Percentiles rank a stretch among this genome's conserved stretches.
Conservation (phyloP, 2,888 invertebrate species). For the Hipparchia semele region DNA sequence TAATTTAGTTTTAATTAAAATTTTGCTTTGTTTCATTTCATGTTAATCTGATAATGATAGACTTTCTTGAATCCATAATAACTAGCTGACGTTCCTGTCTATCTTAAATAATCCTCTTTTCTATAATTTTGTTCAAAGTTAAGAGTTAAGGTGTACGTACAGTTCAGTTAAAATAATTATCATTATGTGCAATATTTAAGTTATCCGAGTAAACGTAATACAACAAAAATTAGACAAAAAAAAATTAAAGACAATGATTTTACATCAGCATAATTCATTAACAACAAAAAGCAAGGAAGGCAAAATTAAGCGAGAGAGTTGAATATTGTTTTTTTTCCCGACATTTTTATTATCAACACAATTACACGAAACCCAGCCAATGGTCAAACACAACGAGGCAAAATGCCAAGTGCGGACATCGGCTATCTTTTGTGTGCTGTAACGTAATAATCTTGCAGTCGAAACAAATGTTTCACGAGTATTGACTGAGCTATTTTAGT, state of each 20-base stretch:
- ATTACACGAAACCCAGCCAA: conserved; percentile 55
- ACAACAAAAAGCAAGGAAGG: conserved; percentile 5
- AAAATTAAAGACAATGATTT: background rate
- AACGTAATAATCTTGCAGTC: conserved; percentile 48
- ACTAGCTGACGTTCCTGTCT: background rate
- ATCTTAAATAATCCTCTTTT: too few relatives aligned
- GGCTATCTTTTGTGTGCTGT: conserved; percentile 60
- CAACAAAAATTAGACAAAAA: background rate
- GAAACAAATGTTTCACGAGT: conserved; percentile 36
- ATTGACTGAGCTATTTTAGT: conserved; percentile 44
- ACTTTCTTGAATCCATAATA: too few relatives aligned
- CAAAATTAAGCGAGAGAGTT: background rate
- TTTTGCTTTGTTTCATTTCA: too few relatives aligned
- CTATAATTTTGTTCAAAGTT: too few relatives aligned
- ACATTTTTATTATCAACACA: conserved; percentile 49
- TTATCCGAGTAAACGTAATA: too few relatives aligned
- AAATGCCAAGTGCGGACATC: conserved; percentile 55
- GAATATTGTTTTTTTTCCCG: conserved; percentile 13
- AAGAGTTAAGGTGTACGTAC: too few relatives aligned
- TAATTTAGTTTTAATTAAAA: too few relatives aligned
- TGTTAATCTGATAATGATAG: too few relatives aligned
- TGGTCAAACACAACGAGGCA: conserved; percentile 56
- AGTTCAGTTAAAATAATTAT: too few relatives aligned
- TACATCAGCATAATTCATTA: background rate
- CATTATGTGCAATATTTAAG: background rate